Evolutionary conservation across 2,113 vertebrate species (phyloP), one percentile per base, ranked within the genome.

Genomic region (Nanorana parkeri): DNA sequence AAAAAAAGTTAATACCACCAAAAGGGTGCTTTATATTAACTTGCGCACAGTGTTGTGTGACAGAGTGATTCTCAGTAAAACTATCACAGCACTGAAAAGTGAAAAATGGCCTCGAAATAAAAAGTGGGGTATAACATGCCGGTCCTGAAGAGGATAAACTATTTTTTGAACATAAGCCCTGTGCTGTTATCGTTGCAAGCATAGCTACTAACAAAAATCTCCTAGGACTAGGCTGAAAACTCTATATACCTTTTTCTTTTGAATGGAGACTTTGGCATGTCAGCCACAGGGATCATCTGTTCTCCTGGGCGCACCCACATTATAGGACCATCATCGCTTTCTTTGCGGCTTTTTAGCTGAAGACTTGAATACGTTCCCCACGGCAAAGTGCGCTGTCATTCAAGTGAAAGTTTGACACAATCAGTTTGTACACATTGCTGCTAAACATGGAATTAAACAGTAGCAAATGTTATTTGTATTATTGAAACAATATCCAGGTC

Each of bases 231-330:
- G 13, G 41, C 41, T 13, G 13, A 47, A 47, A 47, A 13, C 77
- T 77, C 5, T 79, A 86, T 92, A 47, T 89, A 99, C 97, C 97
- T 96, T 94, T 95, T 99, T 90, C 96, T 96, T 92, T 98, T 99
- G 88, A 98, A 99, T 89, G 97, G 97, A 88, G 97, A 98, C 95
- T 99, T 99, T 94, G 97, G 97, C 95, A 98, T 97, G 86, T 99
- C 97, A 80, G 97, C 95, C 89, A 99, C 96, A 76, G 97, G 97
- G 89, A 99, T 99, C 97, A 99, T 98, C 91, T 99, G 97, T 36
- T 99, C 97, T 91, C 97, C 97, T 0, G 97, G 97, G 68, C 97
- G 94, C 86, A 99, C 97, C 97, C 97, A 99, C 97, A 99, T 95
- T 84, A 99, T 99, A 65, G 97, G 97, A 69, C 97, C 97, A 73